Conservation (phyloP, 2,888 invertebrate species). For the Cryptus armator region DNA sequence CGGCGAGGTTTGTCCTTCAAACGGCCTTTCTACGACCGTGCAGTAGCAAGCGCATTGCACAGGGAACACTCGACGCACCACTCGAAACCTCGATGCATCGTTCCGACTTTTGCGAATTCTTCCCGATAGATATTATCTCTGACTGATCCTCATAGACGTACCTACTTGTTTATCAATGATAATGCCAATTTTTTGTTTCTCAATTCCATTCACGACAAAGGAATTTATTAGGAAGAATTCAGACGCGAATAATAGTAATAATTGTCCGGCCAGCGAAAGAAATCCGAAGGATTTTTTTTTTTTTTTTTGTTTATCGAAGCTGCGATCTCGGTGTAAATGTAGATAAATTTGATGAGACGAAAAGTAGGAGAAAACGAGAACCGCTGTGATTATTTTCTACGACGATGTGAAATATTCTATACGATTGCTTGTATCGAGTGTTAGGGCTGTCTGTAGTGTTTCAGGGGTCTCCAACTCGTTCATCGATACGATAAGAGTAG, state of each 20-base stretch:
- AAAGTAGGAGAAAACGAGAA: neutral
- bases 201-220: neutral
- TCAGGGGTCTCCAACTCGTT: constrained; percentile 1
- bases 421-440: neutral
- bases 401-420: neutral
- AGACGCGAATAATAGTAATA: neutral
- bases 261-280: neutral
- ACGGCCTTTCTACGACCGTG: constrained; percentile 81
- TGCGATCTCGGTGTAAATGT: neutral
- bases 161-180: neutral
- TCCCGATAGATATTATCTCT: constrained; percentile 8
- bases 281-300: neutral
- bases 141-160: neutral
- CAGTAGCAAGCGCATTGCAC: neutral
- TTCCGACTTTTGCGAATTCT: neutral
- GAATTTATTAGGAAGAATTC: neutral
- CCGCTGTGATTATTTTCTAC: neutral
- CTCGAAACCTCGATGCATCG: constrained; percentile 35
- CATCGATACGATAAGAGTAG: constrained; percentile 30
- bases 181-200: constrained; percentile 1
- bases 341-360: neutral
- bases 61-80: constrained; percentile 32
- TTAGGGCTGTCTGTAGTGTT: constrained; percentile 4
- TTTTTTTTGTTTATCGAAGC: neutral
- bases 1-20: constrained; percentile 82